Percentiles rank a stretch among this genome's conserved stretches.
Evolutionary conservation across 64 coral and sea anemone species (phyloP).

Genomic region (Cladopsammia gracilis): DNA sequence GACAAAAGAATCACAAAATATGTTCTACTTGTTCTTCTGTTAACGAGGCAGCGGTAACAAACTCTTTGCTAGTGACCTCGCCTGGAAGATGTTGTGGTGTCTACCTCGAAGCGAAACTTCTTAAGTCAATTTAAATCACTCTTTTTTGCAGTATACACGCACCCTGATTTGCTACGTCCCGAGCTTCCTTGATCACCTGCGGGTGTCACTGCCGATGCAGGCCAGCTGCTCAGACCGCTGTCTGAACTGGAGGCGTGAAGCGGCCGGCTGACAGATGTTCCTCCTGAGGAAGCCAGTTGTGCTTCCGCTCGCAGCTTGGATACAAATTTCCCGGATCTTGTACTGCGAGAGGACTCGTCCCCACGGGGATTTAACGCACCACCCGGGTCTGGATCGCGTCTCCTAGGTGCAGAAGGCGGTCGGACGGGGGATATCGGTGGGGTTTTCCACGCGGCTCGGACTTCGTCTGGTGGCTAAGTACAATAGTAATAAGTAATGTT

Average conservation of each 20-base stretch:
- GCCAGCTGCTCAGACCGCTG: conserved; percentile 31
- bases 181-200: background rate
- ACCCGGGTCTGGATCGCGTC: conserved; percentile 27
- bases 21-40: too few relatives aligned
- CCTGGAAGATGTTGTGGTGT: too few relatives aligned
- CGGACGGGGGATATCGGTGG: conserved; percentile 87
- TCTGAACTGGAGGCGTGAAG: conserved; percentile 33
- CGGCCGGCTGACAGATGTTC: conserved; percentile 1
- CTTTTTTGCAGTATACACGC: background rate
- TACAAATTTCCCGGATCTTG: conserved; percentile 70
- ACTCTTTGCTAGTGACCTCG: too few relatives aligned
- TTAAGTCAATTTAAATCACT: background rate
- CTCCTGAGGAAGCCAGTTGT: conserved; percentile 68
- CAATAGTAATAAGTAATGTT: background rate
- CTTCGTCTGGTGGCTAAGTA: conserved; percentile 58
- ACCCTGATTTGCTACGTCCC: background rate
- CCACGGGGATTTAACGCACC: background rate
- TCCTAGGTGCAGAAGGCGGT: conserved; percentile 67
- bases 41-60: too few relatives aligned
- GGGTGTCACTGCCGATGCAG: background rate
- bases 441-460: conserved; percentile 82
- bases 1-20: too few relatives aligned
- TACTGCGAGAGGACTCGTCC: conserved; percentile 12
- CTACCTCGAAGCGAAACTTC: too few relatives aligned
- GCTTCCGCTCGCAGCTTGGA: conserved; percentile 84